A percentile compares a stretch with the other conserved stretches of the same genome.
phyloP scores from a whole-genome alignment of 2,888 invertebrate species.

The Drosophila fulvimacula region DNA sequence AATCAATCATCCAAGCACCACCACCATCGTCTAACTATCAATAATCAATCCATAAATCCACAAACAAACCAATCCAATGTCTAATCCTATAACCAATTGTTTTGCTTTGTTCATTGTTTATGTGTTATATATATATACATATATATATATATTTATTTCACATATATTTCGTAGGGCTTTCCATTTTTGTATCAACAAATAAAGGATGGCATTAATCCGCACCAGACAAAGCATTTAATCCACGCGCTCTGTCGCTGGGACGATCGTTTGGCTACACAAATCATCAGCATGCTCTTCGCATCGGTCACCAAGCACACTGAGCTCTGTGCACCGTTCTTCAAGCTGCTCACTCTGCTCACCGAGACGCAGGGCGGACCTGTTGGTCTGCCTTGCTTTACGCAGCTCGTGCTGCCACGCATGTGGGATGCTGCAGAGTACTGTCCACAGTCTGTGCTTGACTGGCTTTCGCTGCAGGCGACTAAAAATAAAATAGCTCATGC shows the following conservation, averaged over 20 bases:
- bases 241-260: slow-evolving; percentile 96
- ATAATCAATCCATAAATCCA: slow-evolving; percentile 34
- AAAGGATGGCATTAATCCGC: slow-evolving; percentile 95
- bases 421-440: slow-evolving; percentile 96
- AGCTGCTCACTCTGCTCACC: slow-evolving; percentile 93
- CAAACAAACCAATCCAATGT: slow-evolving; percentile 23
- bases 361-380: slow-evolving; percentile 90
- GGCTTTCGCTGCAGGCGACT: slow-evolving; percentile 93
- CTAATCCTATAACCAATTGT: slow-evolving; percentile 26
- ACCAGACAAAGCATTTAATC: slow-evolving; percentile 95
- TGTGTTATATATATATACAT: slow-evolving; percentile 24
- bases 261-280: slow-evolving; percentile 93
- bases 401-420: slow-evolving; percentile 93
- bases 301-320: slow-evolving; percentile 96
- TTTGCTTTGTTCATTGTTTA: slow-evolving; percentile 21
- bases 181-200: slow-evolving; percentile 98
- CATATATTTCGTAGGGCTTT: slow-evolving; percentile 88
- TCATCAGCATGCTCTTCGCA: slow-evolving; percentile 95
- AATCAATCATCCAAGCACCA: slow-evolving; percentile 38
- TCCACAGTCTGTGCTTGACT: slow-evolving; percentile 96
- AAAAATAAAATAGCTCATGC: slow-evolving; percentile 95
- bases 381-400: slow-evolving; percentile 95
- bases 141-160: slow-evolving; percentile 28
- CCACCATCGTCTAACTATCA: slow-evolving; percentile 22
- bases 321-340: slow-evolving; percentile 96